phyloP scores from a whole-genome alignment of 53 echinoderm and acorn worm species.

The Mesocentrotus franciscanus region DNA sequence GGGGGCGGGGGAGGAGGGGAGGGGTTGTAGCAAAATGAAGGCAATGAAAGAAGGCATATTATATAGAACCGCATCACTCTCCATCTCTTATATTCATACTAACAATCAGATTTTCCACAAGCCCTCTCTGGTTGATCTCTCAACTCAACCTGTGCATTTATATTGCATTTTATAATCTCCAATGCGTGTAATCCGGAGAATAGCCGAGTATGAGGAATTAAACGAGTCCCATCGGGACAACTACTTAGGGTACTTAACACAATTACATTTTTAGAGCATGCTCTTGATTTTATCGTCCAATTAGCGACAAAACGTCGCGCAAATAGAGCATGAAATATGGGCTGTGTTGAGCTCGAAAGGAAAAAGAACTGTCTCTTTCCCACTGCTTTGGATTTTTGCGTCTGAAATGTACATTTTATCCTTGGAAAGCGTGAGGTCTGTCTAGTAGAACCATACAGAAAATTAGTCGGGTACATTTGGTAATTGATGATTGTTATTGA shows the following conservation, averaged over 20 bases:
- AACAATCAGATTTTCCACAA: not conserved
- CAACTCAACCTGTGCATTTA: not conserved
- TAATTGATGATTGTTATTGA: not conserved
- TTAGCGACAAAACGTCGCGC: not conserved
- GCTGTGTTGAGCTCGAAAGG: not conserved
- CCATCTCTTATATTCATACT: not conserved
- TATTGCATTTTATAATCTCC: not conserved
- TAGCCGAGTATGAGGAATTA: not conserved
- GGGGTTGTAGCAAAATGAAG: not conserved
- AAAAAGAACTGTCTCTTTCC: not conserved
- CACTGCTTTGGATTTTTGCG: not conserved
- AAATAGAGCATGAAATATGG: constrained; percentile 31
- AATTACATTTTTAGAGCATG: constrained; percentile 31
- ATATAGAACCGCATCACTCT: not conserved
- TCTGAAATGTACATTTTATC: not conserved
- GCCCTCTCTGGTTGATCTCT: not conserved
- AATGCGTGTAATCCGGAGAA: not conserved
- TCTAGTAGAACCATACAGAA: not conserved
- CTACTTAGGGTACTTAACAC: constrained; percentile 40
- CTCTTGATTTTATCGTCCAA: constrained; percentile 18
- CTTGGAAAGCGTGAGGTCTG: not conserved
- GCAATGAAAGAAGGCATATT: not conserved
- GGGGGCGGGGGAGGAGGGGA: no score
- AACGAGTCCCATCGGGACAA: constrained; percentile 9
- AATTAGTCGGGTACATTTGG: not conserved